Base-by-base conservation (phyloP, 2,888 invertebrate genomes). In the Thysanoteuthis rhombus region DNA sequence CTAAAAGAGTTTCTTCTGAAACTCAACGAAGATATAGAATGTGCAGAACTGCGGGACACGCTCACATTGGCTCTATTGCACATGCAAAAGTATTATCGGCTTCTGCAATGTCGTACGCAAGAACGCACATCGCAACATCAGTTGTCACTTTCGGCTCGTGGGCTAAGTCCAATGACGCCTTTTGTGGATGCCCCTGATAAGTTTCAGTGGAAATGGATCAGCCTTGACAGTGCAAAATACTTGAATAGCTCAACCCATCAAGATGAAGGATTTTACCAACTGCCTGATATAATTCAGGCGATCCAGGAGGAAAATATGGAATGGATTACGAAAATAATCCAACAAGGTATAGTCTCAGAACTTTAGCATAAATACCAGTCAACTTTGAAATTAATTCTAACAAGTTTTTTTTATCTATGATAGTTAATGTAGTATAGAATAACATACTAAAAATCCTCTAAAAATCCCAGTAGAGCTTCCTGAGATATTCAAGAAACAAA, bases 151-250 rank as follows among this genome's bases (percentile, higher is more conserved):
- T 96, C 96, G 32, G 96, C 96, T 45, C 95, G 97, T 47, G 97
- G 97, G 8, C 95, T 97, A 47, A 97, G 97, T 95, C 97, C 97
- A 32, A 96, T 97, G 97, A 97, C 97, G 8, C 97, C 97, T 25
- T 97, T 97, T 95, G 96, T 96, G 45, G 97, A 97, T 94, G 96
- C 96, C 22, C 96, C 96, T 25, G 96, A 96, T 94, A 96, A 96
- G 93, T 97, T 97, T 94, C 96, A 96, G 93, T 97, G 96, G 96
- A 95, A 95, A 95, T 97, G 96, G 97, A 95, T 96, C 91, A 96
- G 96, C 94, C 94, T 96, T 94, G 97, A 97, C 94, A 96, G 95
- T 94, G 94, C 96, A 19, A 95, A 95, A 45, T 94, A 96, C 89
- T 94, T 95, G 38, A 94, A 95, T 22, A 95, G 94, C 92, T 95